These are phyloP conservation scores for Globodera ellingtonae DNA, from an alignment of 1,140 invertebrate species.

Conservation along the genomic window DNA sequence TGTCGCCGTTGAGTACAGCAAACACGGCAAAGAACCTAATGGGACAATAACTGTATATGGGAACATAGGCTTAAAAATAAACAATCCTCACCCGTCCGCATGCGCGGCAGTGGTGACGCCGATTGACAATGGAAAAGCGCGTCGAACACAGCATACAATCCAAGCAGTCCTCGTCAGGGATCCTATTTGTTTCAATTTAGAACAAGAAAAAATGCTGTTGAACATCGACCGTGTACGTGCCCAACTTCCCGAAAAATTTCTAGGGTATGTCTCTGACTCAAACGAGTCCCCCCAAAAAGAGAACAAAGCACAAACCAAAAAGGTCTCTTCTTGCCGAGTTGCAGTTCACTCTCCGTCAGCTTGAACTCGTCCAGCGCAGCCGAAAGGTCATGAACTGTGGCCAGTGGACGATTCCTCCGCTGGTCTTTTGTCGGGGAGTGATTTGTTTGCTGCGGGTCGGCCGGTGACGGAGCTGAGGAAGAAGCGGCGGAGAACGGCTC, in stretches of 20 bases:
- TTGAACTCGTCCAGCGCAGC: conserved; percentile 19
- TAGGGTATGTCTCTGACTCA: neutral
- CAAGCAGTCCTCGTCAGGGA: conserved; percentile 42
- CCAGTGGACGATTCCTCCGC: neutral
- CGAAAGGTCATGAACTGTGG: conserved; percentile 36
- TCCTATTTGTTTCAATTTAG: conserved; percentile 21
- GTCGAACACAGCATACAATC: conserved; percentile 43
- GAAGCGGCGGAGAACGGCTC: neutral
- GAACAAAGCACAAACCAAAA: neutral
- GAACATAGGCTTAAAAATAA: neutral
- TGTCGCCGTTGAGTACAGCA: conserved; percentile 32
- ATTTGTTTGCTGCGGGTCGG: neutral
- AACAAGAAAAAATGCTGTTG: neutral
- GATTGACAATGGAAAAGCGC: conserved; percentile 44
- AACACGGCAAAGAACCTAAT: conserved; percentile 34
- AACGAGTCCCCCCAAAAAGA: neutral
- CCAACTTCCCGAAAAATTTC: conserved; percentile 8
- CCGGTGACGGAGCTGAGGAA: neutral
- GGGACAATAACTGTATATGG: too few species aligned
- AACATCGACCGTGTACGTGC: too few species aligned
- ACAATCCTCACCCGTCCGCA: conserved; percentile 24
- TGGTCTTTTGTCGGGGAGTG: neutral
- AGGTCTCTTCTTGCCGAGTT: conserved; percentile 34
- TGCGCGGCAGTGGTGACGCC: conserved; percentile 44
- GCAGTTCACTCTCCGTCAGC: conserved; percentile 41